phyloP scores from a whole-genome alignment of 2,888 invertebrate species.

The Rhagium mordax region DNA sequence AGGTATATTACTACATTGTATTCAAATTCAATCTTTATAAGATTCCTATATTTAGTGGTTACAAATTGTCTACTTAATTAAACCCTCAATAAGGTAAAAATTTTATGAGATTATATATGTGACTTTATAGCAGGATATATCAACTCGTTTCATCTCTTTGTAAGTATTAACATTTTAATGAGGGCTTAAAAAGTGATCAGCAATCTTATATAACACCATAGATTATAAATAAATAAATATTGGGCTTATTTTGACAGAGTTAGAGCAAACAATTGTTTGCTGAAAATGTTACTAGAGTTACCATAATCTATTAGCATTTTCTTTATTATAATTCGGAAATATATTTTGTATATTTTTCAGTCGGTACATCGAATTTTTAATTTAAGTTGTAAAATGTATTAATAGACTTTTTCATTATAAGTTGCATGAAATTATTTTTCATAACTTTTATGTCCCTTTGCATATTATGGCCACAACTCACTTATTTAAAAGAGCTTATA shows the following conservation, averaged over 20 bases:
- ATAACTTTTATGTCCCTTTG: too few species aligned
- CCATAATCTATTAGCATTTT: background rate
- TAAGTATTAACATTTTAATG: slow-evolving; percentile 3
- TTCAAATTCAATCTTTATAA: slow-evolving; percentile 22
- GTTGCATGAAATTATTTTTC: too few species aligned
- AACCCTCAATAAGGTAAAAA: background rate
- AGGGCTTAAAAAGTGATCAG: background rate
- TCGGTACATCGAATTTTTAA: too few species aligned
- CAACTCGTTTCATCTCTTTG: background rate
- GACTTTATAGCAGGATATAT: background rate
- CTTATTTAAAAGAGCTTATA: too few species aligned
- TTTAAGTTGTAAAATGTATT: too few species aligned
- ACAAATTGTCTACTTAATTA: slow-evolving; percentile 2
- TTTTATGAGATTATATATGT: background rate
- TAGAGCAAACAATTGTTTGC: background rate
- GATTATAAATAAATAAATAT: too few species aligned
- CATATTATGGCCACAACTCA: too few species aligned
- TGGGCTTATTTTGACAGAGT: too few species aligned
- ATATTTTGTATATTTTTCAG: background rate
- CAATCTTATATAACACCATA: background rate
- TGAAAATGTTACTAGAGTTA: background rate
- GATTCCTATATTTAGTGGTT: slow-evolving; percentile 2
- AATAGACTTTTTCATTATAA: too few species aligned
- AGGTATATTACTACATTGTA: too few species aligned
- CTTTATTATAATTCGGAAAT: background rate